These are phyloP conservation scores for Parazoanthus atlanticus DNA, from an alignment of 92 coral and sea anemone species.

Conservation along the genomic window DNA sequence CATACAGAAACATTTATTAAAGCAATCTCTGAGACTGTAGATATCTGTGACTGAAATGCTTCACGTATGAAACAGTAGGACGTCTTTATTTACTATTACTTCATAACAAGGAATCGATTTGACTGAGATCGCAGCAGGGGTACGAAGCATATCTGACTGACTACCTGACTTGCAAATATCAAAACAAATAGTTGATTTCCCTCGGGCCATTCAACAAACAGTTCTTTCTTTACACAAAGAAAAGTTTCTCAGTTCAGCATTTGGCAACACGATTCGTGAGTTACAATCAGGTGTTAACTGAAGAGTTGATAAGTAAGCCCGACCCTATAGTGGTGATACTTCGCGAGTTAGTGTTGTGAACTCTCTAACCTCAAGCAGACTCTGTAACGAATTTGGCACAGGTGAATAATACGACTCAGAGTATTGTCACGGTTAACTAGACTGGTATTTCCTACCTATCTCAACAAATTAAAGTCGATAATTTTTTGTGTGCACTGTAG, in stretches of 20 bases:
- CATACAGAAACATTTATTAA: too few relatives aligned
- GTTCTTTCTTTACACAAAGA: not conserved
- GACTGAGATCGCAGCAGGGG: not conserved
- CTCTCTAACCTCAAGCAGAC: not conserved
- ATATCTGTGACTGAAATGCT: too few relatives aligned
- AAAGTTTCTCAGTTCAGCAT: not conserved
- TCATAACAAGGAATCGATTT: not conserved
- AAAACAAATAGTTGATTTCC: not conserved
- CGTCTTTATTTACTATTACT: not conserved
- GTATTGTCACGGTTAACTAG: not conserved
- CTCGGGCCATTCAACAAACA: not conserved
- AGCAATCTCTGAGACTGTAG: too few relatives aligned
- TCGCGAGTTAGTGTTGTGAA: not conserved
- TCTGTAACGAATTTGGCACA: not conserved
- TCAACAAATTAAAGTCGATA: not conserved
- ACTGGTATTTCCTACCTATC: not conserved
- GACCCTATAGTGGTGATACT: not conserved
- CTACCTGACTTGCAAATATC: not conserved
- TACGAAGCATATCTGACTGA: not conserved
- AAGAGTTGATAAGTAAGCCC: not conserved
- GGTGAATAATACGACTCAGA: not conserved
- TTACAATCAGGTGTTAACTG: not conserved
- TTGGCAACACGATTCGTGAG: not conserved
- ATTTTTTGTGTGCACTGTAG: not conserved
- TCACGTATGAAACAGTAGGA: too few relatives aligned